Conservation (phyloP, 2,113 vertebrate genomes). For the Oreochromis tanganicae region DNA sequence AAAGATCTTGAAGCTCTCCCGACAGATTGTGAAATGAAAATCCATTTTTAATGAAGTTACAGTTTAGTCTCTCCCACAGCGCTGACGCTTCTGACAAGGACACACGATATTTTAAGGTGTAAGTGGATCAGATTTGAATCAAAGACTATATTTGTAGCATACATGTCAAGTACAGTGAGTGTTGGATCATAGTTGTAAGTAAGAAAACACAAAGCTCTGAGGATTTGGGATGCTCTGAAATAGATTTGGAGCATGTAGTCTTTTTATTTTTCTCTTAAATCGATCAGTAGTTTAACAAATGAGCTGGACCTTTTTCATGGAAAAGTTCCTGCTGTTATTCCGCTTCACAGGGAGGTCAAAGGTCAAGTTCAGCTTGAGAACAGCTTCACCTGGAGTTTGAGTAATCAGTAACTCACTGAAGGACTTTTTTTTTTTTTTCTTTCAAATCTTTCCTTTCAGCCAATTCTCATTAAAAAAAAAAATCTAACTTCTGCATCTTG, state of each 20-base stretch:
- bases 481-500: neutral
- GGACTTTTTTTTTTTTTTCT: neutral
- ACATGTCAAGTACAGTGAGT: neutral
- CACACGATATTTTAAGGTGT: neutral
- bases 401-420: neutral
- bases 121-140: neutral
- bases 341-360: neutral
- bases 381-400: neutral
- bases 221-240: neutral
- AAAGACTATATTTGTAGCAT: neutral
- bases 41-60: constrained; percentile 37
- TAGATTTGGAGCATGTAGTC: neutral
- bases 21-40: constrained; percentile 7
- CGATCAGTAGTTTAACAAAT: neutral
- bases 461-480: neutral
- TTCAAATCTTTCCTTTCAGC: neutral
- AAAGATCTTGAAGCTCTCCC: neutral
- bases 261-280: neutral
- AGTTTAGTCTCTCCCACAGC: neutral
- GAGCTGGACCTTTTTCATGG: rapidly evolving
- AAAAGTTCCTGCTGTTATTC: neutral
- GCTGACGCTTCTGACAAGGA: neutral
- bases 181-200: neutral
- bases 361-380: neutral
- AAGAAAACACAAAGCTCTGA: neutral